Evolutionary conservation across 2,888 invertebrate genomes (phyloP), one percentile per base, ranked within the genome.

Genomic region (Imbricaverruca yamaguchii): DNA sequence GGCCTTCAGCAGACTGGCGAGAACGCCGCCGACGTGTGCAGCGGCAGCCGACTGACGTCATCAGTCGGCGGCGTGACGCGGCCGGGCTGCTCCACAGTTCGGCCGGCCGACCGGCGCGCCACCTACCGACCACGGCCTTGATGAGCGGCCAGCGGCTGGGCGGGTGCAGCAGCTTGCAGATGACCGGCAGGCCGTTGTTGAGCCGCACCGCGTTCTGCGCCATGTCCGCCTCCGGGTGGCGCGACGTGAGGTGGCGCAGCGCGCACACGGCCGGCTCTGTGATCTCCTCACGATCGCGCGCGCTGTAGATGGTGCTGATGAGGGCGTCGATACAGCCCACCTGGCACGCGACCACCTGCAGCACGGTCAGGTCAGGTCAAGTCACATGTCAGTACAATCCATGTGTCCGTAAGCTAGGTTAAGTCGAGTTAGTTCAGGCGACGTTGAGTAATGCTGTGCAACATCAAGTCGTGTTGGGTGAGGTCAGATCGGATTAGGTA

Each of bases 251-350:
- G 87, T 99, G 99, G 82, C 99, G 92, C 81, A 99, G 90, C 81
- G 98, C 98, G 89, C 99, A 99, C 85, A 90, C 96, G 0, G 98
- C 98, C n/a, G 99, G 98, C 88, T 99, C 99, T 2, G 98, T 98
- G 86, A 99, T 98, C 89, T 99, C 99, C 87, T 98, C 98, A 82
- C 96, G 92, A 87, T 95, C 96, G 21, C 96, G 96, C 65, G 97
- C 97, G 86, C 93, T 94, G 82, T 93, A 93, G 85, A 95, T 96
- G 10, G 98, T 97, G 84, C 96, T 93, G 13, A 98, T 96, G 18
- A 99, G 90, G 0, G 97, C 97, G 87, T 98, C 97, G 82, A 99
- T 96, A 56, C 99, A 98, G 81, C 97, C 96, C 11, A 96, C 94
- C 88, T 96, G 95, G 88, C 96, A 96, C 9, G 85, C 86, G 80